A percentile compares a stretch with the other conserved stretches of the same genome.
phyloP scores from a whole-genome alignment of 2,888 invertebrate genomes.

The Luffia ferchaultella region DNA sequence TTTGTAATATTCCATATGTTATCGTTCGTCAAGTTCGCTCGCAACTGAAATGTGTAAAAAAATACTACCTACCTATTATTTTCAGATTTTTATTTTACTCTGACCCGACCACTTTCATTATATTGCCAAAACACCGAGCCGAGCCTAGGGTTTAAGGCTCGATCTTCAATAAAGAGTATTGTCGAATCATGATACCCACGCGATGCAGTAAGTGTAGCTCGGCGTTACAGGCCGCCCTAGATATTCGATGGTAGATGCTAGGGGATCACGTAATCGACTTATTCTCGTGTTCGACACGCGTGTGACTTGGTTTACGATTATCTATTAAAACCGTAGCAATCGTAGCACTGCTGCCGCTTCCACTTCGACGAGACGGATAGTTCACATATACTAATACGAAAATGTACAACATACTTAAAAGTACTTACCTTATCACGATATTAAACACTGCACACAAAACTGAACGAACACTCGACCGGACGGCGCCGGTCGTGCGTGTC shows the following conservation, averaged over 20 bases:
- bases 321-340: slow-evolving; percentile 37
- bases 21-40: neutral
- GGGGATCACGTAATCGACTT: slow-evolving; percentile 14
- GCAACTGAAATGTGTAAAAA: slow-evolving; percentile 60
- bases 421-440: neutral
- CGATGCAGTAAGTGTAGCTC: slow-evolving; percentile 52
- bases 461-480: no score
- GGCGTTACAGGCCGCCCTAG: slow-evolving; percentile 35
- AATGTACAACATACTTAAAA: neutral
- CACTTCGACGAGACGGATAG: slow-evolving; percentile 31
- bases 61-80: slow-evolving; percentile 58
- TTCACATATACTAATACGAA: neutral
- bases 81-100: slow-evolving; percentile 65
- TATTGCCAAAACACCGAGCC: slow-evolving; percentile 38
- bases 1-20: neutral
- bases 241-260: slow-evolving; percentile 54
- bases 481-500: no score
- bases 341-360: slow-evolving; percentile 47
- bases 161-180: neutral
- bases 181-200: slow-evolving; percentile 1
- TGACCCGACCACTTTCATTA: slow-evolving; percentile 57
- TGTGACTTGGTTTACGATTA: neutral
- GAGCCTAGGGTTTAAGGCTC: slow-evolving; percentile 12
- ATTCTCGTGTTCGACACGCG: neutral
- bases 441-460: no score